Percentiles rank a stretch among this genome's conserved stretches.
Evolutionary conservation across 2,888 invertebrate species (phyloP).

Genomic region (Hecatera dysodea): DNA sequence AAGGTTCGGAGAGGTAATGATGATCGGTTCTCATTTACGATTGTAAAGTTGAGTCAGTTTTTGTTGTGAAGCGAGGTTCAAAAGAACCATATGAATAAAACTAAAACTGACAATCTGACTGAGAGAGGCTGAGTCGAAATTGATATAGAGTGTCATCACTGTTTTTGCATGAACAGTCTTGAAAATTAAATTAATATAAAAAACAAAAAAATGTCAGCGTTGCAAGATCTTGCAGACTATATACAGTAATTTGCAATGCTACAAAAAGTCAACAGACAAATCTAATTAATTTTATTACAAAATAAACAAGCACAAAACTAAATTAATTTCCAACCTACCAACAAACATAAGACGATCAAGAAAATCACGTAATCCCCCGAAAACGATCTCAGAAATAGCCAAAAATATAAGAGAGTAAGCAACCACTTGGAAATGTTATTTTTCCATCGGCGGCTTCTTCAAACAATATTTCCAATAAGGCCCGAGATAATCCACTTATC

Average conservation of each 20-base stretch:
- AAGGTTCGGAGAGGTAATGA: no score
- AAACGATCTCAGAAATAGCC: conserved; percentile 23
- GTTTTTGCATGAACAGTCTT: neutral
- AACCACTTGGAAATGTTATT: conserved; percentile 46
- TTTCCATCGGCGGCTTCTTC: conserved; percentile 42
- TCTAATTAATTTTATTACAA: neutral
- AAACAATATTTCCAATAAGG: conserved; percentile 55
- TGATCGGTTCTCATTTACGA: no score
- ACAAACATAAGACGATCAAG: conserved; percentile 13
- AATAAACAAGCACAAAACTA: neutral
- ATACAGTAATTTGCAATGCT: no score
- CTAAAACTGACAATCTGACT: neutral
- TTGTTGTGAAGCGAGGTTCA: no score
- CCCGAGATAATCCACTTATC: conserved; percentile 58
- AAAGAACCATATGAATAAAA: no score
- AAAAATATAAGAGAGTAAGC: conserved; percentile 48
- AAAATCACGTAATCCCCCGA: conserved; percentile 17
- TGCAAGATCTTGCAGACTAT: no score
- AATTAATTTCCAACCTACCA: neutral
- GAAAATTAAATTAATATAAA: neutral
- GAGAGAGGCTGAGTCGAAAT: no score
- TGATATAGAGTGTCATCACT: no score
- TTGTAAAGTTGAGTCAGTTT: no score
- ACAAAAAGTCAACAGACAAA: no score
- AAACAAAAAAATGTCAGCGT: no score